phyloP scores from a whole-genome alignment of 2,888 invertebrate genomes.

The Cephus pygmeus region DNA sequence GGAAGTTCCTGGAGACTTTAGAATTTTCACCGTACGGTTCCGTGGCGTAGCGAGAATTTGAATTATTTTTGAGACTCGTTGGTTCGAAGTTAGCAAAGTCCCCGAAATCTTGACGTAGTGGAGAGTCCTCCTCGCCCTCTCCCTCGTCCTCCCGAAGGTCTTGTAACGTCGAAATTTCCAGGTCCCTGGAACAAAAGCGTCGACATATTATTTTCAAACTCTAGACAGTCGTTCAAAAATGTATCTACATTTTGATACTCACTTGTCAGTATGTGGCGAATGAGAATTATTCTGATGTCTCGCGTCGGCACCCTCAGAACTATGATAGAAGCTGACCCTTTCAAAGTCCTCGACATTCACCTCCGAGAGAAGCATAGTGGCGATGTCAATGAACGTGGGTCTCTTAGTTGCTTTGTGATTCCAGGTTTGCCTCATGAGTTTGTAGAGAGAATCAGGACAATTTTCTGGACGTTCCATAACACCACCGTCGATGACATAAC shows the following conservation, averaged over 20 bases:
- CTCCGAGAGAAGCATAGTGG: conserved; percentile 77
- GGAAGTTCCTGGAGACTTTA: conserved; percentile 41
- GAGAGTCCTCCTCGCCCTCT: conserved; percentile 46
- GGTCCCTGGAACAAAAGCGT: conserved; percentile 41
- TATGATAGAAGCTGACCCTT: conserved; percentile 75
- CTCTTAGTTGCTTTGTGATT: conserved; percentile 81
- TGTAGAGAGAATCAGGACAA: conserved; percentile 92
- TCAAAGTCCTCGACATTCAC: conserved; percentile 72
- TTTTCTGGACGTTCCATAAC: conserved; percentile 96
- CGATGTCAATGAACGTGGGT: conserved; percentile 87
- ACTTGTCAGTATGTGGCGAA: conserved; percentile 54
- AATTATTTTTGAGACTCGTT: conserved; percentile 47
- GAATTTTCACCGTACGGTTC: conserved; percentile 50
- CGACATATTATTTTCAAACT: conserved; percentile 1
- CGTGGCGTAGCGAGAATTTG: conserved; percentile 47
- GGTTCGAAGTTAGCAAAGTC: conserved; percentile 60
- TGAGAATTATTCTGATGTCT: conserved; percentile 59
- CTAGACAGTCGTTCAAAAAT: not conserved
- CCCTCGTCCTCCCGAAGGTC: conserved; percentile 49
- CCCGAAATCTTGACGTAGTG: conserved; percentile 54
- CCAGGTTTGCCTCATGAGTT: conserved; percentile 95
- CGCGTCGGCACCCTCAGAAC: conserved; percentile 70
- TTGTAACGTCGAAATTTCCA: conserved; percentile 51
- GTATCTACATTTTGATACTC: conserved; percentile 23
- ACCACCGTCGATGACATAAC: conserved; percentile 90